Base-by-base conservation (phyloP, 2,888 invertebrate species). In the Euzophera pinguis region DNA sequence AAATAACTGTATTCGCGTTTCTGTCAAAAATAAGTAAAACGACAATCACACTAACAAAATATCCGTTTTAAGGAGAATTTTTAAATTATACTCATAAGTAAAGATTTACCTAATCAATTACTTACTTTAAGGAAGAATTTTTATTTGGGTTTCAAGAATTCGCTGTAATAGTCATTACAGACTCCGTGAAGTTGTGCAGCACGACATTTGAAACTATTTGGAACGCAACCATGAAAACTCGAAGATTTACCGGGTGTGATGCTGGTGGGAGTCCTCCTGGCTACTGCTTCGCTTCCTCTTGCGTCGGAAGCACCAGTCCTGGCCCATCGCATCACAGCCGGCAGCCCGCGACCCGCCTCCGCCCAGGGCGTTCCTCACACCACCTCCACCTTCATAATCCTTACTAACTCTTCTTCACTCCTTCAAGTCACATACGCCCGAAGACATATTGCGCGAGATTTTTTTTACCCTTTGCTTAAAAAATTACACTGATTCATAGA, bases 261-360 rank as follows among this genome's bases (percentile, higher is more conserved):
- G 92, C 92, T 73, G 89, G 86, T 91, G 77, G 91, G 73, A 84
- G 91, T 88, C 92, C 81, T 84, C 93, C 91, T 87, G 93, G 91
- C 90, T 88, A 83, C 92, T 92, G 78, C 92, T 92, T 72, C 93
- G 91, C 87, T 93, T 94, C 82, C 93, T 90, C 78, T 93, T 93
- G 82, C 93, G 92, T 69, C 93, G 91, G 82, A 93, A 92, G 90
- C 94, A 94, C 93, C 94, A 94, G 85, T 94, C 94, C 85, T 94
- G 94, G 78, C 94, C 94, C 94, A 94, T 94, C 79, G 84, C 90
- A 84, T 88, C 89, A 86, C 89, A 89, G 80, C 89, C 85, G 81
- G 84, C 84, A 79, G 86, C 84, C 84, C 89, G 84, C 79, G 89
- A 89, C 72, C 89, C 84, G 73, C 89, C 86, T 74, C 88, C 89